Evolutionary conservation across 1,140 invertebrate genomes (phyloP).

Genomic region (Cyclina sinensis): DNA sequence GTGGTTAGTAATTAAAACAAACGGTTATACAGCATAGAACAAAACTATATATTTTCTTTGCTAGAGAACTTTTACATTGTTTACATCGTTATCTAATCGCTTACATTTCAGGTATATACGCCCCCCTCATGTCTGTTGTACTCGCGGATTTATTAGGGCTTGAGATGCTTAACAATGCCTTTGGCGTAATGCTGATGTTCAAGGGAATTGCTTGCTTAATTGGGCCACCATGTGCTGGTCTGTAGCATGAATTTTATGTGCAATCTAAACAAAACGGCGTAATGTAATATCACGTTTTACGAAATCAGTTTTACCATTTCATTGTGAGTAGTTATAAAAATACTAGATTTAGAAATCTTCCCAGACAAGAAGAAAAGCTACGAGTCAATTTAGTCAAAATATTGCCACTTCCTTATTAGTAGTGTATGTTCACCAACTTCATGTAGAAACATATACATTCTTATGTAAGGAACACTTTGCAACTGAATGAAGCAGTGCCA

Average conservation of each 20-base stretch:
- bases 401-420: too few species aligned
- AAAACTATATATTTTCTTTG: too few species aligned
- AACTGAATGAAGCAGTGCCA: neutral
- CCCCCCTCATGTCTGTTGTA: conserved; percentile 96
- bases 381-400: too few species aligned
- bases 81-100: too few species aligned
- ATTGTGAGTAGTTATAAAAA: neutral
- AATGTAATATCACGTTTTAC: neutral
- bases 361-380: too few species aligned
- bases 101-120: conserved; percentile 92
- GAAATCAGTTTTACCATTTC: too few species aligned
- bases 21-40: too few species aligned
- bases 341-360: neutral
- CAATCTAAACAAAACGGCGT: too few species aligned
- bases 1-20: too few species aligned
- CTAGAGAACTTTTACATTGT: too few species aligned
- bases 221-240: conserved; percentile 90
- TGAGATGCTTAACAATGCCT: conserved; percentile 97
- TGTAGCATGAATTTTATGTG: neutral
- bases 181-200: conserved; percentile 96
- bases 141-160: conserved; percentile 97
- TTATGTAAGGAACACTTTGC: neutral
- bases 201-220: conserved; percentile 96
- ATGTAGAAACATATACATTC: neutral
- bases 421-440: too few species aligned